Evolutionary conservation across 2,888 invertebrate genomes (phyloP), one percentile per base, ranked within the genome.

Genomic region (Camptogramma bilineatum): DNA sequence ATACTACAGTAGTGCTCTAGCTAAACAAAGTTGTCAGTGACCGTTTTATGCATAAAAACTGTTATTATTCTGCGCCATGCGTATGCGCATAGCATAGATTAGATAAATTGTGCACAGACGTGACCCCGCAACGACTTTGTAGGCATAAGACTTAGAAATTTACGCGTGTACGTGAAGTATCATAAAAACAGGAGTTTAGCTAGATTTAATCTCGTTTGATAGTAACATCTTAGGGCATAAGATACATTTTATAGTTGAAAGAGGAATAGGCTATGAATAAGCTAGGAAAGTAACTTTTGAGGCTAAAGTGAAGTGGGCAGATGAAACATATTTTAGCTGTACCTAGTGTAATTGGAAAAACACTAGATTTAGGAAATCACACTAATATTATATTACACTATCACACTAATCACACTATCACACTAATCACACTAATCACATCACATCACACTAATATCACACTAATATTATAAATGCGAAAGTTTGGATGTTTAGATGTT

Each of bases 61-160:
- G 44, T 47, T 47, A 13, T 0, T 52, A 7, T n/a, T 52, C 75
- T 73, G 62, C 31, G 67, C 71, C 70, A 74, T 80, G 83, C 76
- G 77, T 74, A 70, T 74, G 75, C 75, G 73, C 74, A 68, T 69
- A 53, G 44, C 77, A 76, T 64, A 80, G 79, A 81, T 65, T 72
- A 77, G 4, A 39, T 42, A 67, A 62, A 54, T 48, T 10, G 31
- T 52, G 63, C 63, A 71, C 63, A 58, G 63, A 62, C 54, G 42
- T 42, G 61, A 39, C 54, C 44, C 18, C 16, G 16, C 24, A 19
- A 3, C 31, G 18, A 17, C n/a, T 9, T 13, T 28, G 56, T 57
- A 46, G 39, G 58, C 31, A 61, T 63, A 64, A 55, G 53, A 46
- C 56, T 56, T 53, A 62, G 52, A 57, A 59, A 55, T 62, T 66